phyloP scores from a whole-genome alignment of 2,797 vertebrate species.

The Pseudopleuronectes americanus region DNA sequence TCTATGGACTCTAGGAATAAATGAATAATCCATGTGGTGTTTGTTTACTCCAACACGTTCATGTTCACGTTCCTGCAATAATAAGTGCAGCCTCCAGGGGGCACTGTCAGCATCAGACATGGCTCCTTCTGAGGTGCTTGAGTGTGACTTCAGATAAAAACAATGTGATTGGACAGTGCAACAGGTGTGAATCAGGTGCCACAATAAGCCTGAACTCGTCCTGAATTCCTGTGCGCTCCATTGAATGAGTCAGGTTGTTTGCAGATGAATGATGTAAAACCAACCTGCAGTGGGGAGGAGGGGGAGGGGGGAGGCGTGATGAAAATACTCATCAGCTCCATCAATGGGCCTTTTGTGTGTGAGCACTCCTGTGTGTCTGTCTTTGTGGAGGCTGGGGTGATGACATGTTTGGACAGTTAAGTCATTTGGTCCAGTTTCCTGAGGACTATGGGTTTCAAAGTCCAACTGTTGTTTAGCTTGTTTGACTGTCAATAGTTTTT shows the following conservation, averaged over 20 bases:
- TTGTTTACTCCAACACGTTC: too few species aligned
- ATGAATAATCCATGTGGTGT: too few species aligned
- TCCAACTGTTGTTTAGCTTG: too few species aligned
- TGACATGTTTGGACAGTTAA: background rate
- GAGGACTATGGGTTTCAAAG: too few species aligned
- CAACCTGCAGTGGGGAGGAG: background rate
- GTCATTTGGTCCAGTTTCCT: too few species aligned
- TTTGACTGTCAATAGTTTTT: too few species aligned
- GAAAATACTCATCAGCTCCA: background rate
- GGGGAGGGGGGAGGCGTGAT: background rate
- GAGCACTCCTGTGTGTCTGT: background rate
- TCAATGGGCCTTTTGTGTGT: slow-evolving; percentile 7
- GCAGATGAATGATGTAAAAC: background rate
- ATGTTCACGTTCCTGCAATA: too few species aligned
- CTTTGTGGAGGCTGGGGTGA: background rate
- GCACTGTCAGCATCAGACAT: background rate
- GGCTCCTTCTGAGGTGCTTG: background rate
- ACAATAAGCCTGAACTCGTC: background rate
- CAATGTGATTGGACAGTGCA: background rate
- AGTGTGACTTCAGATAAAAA: background rate
- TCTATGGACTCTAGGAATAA: too few species aligned
- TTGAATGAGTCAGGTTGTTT: background rate
- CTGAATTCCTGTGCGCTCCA: background rate
- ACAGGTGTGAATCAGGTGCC: slow-evolving; percentile 4
- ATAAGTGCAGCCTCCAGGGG: background rate